Base-by-base conservation (phyloP, 2,888 invertebrate species). In the Beris chalybata region DNA sequence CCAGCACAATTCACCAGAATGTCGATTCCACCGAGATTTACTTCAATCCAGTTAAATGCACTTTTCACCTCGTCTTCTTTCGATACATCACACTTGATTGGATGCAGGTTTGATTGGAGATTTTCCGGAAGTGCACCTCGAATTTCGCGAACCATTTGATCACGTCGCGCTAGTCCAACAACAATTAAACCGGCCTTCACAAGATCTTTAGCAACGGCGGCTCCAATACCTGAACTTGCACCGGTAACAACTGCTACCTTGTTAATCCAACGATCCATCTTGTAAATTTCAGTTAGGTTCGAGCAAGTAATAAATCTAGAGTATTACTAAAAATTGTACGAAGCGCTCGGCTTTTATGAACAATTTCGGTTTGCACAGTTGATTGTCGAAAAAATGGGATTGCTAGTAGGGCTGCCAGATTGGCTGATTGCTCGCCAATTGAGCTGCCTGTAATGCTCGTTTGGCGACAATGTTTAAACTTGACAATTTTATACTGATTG, bases 181-280 rank as follows among this genome's bases (percentile, higher is more conserved):
- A 87, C 87, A 61, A 80, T 79, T 66, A 87, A 71, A 1, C 86
- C 87, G 5, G 79, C 76, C 55, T 79, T 75, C 1, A 82, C 79
- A 38, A 86, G 75, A 64, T 80, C 78, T 69, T 76, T 73, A 4
- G 78, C 77, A 55, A 84, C 79, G 4, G 81, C 82, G 3, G 82
- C 82, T n/a, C 85, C 88, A 7, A 38, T 38, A 38, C 38, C 38
- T 7, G 38, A 38, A 38, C 38, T 38, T 38, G 38, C 38, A 38
- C 88, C 88, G 0, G 87, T 87, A 57, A 88, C 86, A 22, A 88
- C 82, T 0, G 86, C 87, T 0, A 85, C 83, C 72, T 84, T 84
- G 69, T 85, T 85, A 4, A 74, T 72, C 87, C 87, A 87, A 57
- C 85, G 84, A 15, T 87, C 84, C 83, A 85, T 83, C 9, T 38